Conservation (phyloP, 1,140 invertebrate genomes). For the Danaus melanippus region DNA sequence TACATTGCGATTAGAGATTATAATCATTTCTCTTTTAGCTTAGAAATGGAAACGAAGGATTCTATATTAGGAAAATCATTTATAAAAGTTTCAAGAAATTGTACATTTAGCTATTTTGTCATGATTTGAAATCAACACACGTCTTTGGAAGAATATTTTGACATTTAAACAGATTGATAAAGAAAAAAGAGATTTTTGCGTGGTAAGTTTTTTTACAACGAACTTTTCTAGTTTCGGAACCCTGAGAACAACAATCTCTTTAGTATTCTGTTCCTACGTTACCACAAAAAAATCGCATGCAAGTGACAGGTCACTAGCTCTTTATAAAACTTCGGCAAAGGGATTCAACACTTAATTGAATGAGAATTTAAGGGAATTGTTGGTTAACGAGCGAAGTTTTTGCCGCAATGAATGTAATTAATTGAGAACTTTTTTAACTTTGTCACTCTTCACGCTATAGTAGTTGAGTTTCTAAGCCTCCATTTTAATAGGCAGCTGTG, state of each 20-base stretch:
- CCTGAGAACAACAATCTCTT: too few relatives aligned
- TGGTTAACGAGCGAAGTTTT: slow-evolving; percentile 66
- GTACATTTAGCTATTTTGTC: too few relatives aligned
- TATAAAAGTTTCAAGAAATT: too few relatives aligned
- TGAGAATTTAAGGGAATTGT: slow-evolving; percentile 60
- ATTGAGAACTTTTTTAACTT: slow-evolving; percentile 58
- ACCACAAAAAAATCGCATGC: slow-evolving; percentile 14
- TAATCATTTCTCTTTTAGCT: too few relatives aligned
- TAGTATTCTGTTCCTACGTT: too few relatives aligned
- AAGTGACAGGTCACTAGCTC: slow-evolving; percentile 56
- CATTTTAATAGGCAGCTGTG: slow-evolving; percentile 2
- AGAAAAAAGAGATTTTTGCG: too few relatives aligned
- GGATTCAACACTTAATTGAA: slow-evolving; percentile 62
- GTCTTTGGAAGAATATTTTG: too few relatives aligned
- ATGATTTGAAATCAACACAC: too few relatives aligned
- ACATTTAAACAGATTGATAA: too few relatives aligned
- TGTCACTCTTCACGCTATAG: slow-evolving; percentile 32
- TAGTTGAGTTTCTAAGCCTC: slow-evolving; percentile 18
- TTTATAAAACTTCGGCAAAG: slow-evolving; percentile 52
- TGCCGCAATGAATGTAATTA: slow-evolving; percentile 66
- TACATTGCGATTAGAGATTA: too few relatives aligned
- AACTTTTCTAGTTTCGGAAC: not conserved
- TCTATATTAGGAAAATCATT: too few relatives aligned
- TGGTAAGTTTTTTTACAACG: not conserved
- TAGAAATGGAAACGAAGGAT: too few relatives aligned